Percentiles rank a stretch among this genome's conserved stretches.
phyloP scores from a whole-genome alignment of 1,140 invertebrate genomes.

The Heterodera schachtii region DNA sequence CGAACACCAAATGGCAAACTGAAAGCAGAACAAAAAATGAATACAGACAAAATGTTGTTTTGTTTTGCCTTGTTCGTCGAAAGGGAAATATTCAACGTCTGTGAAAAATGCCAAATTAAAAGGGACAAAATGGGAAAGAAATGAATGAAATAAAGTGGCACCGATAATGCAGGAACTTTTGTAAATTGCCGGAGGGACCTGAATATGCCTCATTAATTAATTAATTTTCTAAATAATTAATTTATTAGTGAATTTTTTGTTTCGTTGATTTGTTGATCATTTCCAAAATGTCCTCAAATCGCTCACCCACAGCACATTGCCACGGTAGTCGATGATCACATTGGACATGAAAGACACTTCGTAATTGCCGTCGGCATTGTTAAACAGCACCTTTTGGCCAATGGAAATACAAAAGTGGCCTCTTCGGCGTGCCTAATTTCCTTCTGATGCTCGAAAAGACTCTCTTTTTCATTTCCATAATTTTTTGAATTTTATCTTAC shows the following conservation, averaged over 20 bases:
- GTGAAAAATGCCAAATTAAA: slow-evolving; percentile 4
- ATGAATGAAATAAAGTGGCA: not conserved
- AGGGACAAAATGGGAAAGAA: not conserved
- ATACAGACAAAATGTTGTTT: not conserved
- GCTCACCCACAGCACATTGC: slow-evolving; percentile 79
- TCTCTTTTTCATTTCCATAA: too few species aligned
- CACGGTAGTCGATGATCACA: slow-evolving; percentile 83
- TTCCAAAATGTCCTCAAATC: too few species aligned
- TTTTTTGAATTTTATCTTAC: too few species aligned
- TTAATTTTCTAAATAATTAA: not conserved
- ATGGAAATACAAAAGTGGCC: not conserved
- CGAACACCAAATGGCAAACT: slow-evolving; percentile 98
- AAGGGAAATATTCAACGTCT: slow-evolving; percentile 65
- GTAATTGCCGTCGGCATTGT: slow-evolving; percentile 98
- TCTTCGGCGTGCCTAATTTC: not conserved
- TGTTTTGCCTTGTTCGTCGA: slow-evolving; percentile 74
- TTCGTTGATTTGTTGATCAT: too few species aligned
- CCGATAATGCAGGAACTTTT: slow-evolving; percentile 94
- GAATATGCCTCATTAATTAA: not conserved
- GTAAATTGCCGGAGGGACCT: slow-evolving; percentile 89
- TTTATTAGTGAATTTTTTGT: too few species aligned
- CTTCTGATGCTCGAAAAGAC: too few species aligned
- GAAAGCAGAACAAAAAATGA: not conserved
- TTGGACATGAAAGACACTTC: slow-evolving; percentile 96
- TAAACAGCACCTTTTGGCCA: slow-evolving; percentile 77